Evolutionary conservation across 2,888 invertebrate genomes (phyloP).

Genomic region (Apodemia zela): DNA sequence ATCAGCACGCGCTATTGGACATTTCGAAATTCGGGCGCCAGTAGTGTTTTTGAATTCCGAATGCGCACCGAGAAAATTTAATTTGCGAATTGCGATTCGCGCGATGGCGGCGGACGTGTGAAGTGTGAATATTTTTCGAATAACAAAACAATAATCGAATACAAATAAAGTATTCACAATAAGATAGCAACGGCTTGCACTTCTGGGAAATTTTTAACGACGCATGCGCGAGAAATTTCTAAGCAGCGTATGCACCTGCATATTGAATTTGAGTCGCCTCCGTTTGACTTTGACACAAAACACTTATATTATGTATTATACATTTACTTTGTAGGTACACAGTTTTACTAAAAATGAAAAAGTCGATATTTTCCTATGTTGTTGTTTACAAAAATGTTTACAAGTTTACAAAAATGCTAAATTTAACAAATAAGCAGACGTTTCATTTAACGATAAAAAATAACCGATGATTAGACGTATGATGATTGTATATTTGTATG

Average conservation of each 20-base stretch:
- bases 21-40: slow-evolving; percentile 59
- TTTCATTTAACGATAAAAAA: not conserved
- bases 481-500: too few relatives aligned
- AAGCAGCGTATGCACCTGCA: slow-evolving; percentile 63
- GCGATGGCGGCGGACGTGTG: slow-evolving; percentile 61
- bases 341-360: not conserved
- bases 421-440: not conserved
- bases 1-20: slow-evolving; percentile 52
- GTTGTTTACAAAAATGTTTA: too few relatives aligned
- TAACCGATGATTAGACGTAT: too few relatives aligned
- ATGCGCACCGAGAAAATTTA: slow-evolving; percentile 62
- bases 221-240: slow-evolving; percentile 62
- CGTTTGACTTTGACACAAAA: slow-evolving; percentile 40
- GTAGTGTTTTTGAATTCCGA: slow-evolving; percentile 61
- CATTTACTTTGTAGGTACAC: not conserved
- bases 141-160: slow-evolving; percentile 56
- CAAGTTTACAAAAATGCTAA: not conserved
- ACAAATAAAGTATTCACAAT: slow-evolving; percentile 58
- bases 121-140: slow-evolving; percentile 57
- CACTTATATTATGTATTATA: not conserved
- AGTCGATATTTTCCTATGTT: not conserved
- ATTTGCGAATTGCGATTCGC: slow-evolving; percentile 62
- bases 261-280: slow-evolving; percentile 49
- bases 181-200: slow-evolving; percentile 45
- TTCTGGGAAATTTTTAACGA: slow-evolving; percentile 58